Percentiles rank a stretch among this genome's conserved stretches.
These are phyloP conservation scores for Ailuropoda melanoleuca DNA, from an alignment of 2,113 vertebrate genomes.

Conservation along the genomic window DNA sequence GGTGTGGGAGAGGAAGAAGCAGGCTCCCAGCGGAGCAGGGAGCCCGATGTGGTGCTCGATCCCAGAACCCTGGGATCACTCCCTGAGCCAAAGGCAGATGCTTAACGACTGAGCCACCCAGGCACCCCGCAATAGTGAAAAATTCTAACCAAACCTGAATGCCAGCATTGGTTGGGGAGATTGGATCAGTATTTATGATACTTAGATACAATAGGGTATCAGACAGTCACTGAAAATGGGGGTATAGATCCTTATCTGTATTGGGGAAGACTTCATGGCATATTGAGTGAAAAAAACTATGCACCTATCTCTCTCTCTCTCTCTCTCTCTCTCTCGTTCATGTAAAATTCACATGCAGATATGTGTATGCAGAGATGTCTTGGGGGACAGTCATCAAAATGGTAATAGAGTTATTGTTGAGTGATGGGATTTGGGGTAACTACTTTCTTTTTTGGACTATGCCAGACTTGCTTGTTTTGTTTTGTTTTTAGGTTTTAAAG, in stretches of 20 bases:
- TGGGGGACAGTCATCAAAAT: not conserved
- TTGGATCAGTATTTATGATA: not conserved
- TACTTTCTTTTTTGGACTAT: not conserved
- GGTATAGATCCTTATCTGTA: not conserved
- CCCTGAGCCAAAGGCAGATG: too few species aligned
- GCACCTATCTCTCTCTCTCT: not conserved
- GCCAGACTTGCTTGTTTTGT: not conserved
- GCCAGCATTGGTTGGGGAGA: not conserved
- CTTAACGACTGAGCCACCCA: too few species aligned
- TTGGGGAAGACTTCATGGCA: not conserved
- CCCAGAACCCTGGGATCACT: too few species aligned
- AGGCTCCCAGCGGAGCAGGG: too few species aligned
- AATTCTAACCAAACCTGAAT: not conserved
- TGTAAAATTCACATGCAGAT: too few species aligned
- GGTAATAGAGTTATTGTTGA: not conserved
- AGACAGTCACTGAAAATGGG: not conserved
- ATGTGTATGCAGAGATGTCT: not conserved
- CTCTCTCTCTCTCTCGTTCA: not conserved
- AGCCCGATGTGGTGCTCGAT: too few species aligned
- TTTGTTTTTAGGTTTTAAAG: not conserved
- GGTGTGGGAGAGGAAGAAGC: too few species aligned
- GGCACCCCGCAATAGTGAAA: not conserved
- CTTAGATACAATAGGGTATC: not conserved
- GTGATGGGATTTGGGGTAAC: not conserved
- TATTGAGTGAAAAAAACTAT: not conserved